Conservation (phyloP, 2,113 vertebrate genomes). For the Typhlomys cinereus region DNA sequence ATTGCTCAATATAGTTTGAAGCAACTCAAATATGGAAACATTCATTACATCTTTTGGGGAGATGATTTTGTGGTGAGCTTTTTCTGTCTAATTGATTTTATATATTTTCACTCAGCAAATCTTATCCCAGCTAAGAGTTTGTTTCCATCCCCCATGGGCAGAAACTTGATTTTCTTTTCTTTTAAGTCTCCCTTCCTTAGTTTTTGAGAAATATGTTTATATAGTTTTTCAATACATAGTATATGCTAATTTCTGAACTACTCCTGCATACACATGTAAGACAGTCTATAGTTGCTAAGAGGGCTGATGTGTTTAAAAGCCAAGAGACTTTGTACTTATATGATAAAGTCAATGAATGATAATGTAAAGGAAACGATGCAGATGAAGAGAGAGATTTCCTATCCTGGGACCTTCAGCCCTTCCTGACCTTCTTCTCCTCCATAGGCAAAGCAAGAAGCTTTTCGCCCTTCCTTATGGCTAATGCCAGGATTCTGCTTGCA, state of each 20-base stretch:
- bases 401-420: not conserved
- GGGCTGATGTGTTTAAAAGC: not conserved
- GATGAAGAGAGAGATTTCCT: not conserved
- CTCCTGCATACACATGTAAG: not conserved
- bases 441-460: not conserved
- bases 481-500: not conserved
- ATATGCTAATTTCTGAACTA: not conserved
- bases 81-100: conserved; percentile 65
- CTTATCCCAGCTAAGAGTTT: conserved; percentile 35
- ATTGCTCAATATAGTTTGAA: conserved; percentile 61
- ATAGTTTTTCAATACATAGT: conserved; percentile 25
- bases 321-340: not conserved
- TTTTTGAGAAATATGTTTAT: not conserved
- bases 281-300: not conserved
- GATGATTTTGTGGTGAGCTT: conserved; percentile 61
- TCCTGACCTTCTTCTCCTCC: not conserved
- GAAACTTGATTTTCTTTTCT: not conserved
- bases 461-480: not conserved
- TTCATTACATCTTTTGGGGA: conserved; percentile 68
- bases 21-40: conserved; percentile 69
- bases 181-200: not conserved
- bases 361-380: conserved; percentile 1
- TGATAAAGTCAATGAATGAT: not conserved
- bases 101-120: conserved; percentile 61
- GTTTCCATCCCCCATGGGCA: not conserved